phyloP scores from a whole-genome alignment of 2,888 invertebrate genomes.

The Pachycephus smyrnensis region DNA sequence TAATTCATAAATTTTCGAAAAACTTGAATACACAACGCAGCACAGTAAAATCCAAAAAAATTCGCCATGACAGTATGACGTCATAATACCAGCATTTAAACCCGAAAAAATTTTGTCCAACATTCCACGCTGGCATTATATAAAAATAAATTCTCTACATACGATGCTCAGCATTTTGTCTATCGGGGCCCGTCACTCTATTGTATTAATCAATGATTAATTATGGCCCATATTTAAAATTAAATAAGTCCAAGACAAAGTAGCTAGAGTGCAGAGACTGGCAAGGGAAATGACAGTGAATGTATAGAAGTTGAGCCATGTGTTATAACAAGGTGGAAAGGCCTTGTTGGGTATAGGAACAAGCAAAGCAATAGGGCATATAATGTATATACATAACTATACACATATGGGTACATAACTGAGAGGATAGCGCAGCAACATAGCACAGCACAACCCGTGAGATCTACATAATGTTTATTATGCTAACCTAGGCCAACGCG shows the following conservation, averaged over 20 bases:
- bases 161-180: not conserved
- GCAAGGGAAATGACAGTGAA: not conserved
- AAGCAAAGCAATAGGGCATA: not conserved
- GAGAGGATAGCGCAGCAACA: slow-evolving; percentile 23
- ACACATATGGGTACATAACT: not conserved
- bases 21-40: no score
- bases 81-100: not conserved
- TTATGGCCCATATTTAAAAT: not conserved
- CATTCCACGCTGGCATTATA: not conserved
- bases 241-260: not conserved
- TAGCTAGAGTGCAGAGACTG: not conserved
- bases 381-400: slow-evolving; percentile 2
- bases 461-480: slow-evolving; percentile 67
- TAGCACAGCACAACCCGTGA: slow-evolving; percentile 30
- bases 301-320: not conserved
- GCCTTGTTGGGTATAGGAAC: not conserved
- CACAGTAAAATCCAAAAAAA: not conserved
- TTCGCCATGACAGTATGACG: not conserved
- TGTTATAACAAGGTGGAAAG: not conserved
- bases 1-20: not conserved
- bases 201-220: not conserved
- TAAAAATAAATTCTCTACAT: not conserved
- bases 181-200: not conserved
- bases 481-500: slow-evolving; percentile 66
- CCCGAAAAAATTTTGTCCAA: not conserved